These are phyloP conservation scores for Heterodera schachtii DNA, from an alignment of 1,140 invertebrate species.

Conservation along the genomic window DNA sequence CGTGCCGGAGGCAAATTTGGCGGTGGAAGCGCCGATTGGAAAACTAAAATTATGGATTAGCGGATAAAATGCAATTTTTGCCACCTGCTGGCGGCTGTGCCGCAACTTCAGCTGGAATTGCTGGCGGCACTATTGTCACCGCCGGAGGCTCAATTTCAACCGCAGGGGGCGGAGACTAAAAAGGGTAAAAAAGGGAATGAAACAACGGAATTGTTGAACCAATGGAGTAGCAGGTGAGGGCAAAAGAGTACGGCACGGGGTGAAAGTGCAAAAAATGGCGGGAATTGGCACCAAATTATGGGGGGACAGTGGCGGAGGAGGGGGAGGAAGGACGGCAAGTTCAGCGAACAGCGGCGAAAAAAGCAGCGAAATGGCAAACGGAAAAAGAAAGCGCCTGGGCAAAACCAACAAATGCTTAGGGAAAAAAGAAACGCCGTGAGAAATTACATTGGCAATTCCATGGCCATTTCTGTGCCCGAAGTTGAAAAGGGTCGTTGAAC, in stretches of 20 bases:
- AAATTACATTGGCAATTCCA: background rate
- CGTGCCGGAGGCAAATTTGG: too few species aligned
- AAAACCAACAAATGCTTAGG: too few species aligned
- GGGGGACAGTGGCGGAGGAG: background rate
- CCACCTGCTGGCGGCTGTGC: background rate
- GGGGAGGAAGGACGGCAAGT: background rate
- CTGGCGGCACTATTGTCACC: background rate
- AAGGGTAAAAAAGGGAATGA: background rate
- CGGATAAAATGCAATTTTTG: too few species aligned
- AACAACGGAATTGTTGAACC: background rate
- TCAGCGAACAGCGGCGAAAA: background rate
- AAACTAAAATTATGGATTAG: background rate
- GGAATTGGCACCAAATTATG: constrained; percentile 6
- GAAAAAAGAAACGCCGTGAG: background rate
- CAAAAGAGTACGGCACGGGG: background rate
- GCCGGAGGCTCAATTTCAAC: background rate
- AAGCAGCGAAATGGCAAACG: background rate
- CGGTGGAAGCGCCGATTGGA: too few species aligned
- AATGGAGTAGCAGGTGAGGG: background rate
- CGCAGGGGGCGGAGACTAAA: background rate
- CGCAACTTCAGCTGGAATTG: background rate
- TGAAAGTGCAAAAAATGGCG: constrained; percentile 4
- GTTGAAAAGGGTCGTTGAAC: background rate
- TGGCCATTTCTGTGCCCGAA: background rate
- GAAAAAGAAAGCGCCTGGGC: background rate